phyloP scores from a whole-genome alignment of 2,113 vertebrate species.

The Dinomys branickii region DNA sequence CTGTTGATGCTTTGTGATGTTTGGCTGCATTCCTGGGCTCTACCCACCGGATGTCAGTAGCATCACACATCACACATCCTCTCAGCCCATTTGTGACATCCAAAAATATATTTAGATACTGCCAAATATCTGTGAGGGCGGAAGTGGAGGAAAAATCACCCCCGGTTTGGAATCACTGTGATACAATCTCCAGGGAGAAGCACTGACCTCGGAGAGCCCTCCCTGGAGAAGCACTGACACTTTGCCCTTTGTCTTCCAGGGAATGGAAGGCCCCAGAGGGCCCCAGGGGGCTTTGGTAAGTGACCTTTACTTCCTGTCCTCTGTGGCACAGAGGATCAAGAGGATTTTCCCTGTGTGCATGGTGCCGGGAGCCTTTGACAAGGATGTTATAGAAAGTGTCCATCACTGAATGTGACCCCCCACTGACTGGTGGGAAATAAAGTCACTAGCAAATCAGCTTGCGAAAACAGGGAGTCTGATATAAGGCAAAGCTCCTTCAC shows the following conservation, averaged over 20 bases:
- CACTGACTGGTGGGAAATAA: not conserved
- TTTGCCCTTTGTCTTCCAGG: slow-evolving; percentile 64
- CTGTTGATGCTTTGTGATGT: not conserved
- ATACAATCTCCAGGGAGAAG: too few species aligned
- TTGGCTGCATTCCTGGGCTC: not conserved
- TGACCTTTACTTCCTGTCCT: not conserved
- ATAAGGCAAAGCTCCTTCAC: not conserved
- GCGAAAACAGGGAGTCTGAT: not conserved
- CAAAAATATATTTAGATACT: not conserved
- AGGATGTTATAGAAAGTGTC: not conserved
- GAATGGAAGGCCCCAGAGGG: slow-evolving; percentile 73
- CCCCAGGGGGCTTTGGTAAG: slow-evolving; percentile 63
- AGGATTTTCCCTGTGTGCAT: not conserved
- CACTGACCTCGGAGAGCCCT: not conserved
- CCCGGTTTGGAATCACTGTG: not conserved
- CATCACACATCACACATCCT: not conserved
- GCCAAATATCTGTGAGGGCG: not conserved
- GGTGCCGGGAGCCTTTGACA: not conserved
- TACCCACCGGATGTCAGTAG: not conserved
- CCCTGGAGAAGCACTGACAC: not conserved
- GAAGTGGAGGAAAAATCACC: not conserved
- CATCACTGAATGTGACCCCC: fast-evolving
- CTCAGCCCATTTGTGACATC: not conserved
- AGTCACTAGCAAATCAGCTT: not conserved
- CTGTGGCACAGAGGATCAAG: not conserved